phyloP scores from a whole-genome alignment of 2,797 vertebrate genomes.

The Helarctos malayanus region DNA sequence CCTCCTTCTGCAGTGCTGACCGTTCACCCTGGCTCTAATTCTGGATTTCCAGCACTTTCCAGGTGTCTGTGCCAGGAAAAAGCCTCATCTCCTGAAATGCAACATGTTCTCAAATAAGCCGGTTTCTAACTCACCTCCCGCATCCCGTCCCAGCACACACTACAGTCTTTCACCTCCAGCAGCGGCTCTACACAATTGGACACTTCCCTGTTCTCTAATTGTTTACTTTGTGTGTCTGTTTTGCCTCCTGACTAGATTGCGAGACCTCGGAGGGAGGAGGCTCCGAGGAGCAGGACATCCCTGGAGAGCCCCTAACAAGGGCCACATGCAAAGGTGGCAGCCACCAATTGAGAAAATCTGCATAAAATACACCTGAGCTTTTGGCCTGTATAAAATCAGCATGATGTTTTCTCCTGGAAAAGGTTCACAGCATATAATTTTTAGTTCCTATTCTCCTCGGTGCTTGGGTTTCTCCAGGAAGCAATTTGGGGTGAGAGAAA shows the following conservation, averaged over 20 bases:
- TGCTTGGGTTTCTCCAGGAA: slow-evolving; percentile 68
- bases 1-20: background rate
- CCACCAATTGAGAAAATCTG: slow-evolving; percentile 75
- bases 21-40: background rate
- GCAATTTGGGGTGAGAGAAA: slow-evolving; percentile 68
- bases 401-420: slow-evolving; percentile 68
- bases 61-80: background rate
- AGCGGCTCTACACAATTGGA: slow-evolving; percentile 4
- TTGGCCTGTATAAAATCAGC: slow-evolving; percentile 68
- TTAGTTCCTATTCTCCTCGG: slow-evolving; percentile 67
- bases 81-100: background rate
- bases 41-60: background rate
- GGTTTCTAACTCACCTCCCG: background rate
- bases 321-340: slow-evolving; percentile 73
- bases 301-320: slow-evolving; percentile 75
- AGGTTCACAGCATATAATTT: slow-evolving; percentile 71
- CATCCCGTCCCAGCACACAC: background rate
- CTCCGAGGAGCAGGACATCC: background rate
- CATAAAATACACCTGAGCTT: slow-evolving; percentile 73
- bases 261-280: slow-evolving; percentile 45
- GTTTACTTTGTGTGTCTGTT: slow-evolving; percentile 79
- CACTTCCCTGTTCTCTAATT: slow-evolving; percentile 72
- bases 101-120: background rate
- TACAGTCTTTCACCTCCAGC: slow-evolving; percentile 59
- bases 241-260: slow-evolving; percentile 74